These are phyloP conservation scores for Aphis gossypii DNA, from an alignment of 1,140 invertebrate genomes.

Conservation along the genomic window DNA sequence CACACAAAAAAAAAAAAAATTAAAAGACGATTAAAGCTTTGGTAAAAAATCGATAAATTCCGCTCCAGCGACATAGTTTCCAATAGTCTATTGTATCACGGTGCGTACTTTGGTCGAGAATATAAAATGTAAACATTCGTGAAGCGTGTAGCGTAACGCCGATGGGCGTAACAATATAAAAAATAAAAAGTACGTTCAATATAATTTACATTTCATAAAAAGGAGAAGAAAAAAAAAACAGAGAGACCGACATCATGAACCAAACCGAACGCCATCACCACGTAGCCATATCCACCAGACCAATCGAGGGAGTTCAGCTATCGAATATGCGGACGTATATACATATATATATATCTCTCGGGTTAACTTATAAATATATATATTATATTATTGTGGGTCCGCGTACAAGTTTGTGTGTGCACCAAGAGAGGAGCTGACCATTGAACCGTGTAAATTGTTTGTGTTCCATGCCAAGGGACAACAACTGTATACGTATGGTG, in stretches of 20 bases:
- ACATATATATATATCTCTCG: neutral
- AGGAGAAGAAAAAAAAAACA: neutral
- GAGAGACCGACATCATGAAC: neutral
- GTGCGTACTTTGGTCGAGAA: neutral
- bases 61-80: neutral
- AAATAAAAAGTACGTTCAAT: neutral
- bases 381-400: neutral
- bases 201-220: conserved; percentile 44
- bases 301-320: conserved; percentile 6
- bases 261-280: conserved; percentile 20
- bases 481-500: neutral
- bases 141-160: conserved; percentile 48
- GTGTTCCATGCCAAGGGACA: conserved; percentile 54
- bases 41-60: neutral
- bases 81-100: neutral
- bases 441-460: conserved; percentile 55
- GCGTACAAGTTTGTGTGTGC: neutral
- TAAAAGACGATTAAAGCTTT: too few species aligned
- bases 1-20: too few species aligned
- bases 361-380: neutral
- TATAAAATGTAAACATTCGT: neutral
- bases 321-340: neutral
- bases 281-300: conserved; percentile 33
- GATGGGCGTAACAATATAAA: neutral
- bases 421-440: conserved; percentile 13